Base-by-base conservation (phyloP, 2,797 vertebrate species). In the Eospalax fontanierii region DNA sequence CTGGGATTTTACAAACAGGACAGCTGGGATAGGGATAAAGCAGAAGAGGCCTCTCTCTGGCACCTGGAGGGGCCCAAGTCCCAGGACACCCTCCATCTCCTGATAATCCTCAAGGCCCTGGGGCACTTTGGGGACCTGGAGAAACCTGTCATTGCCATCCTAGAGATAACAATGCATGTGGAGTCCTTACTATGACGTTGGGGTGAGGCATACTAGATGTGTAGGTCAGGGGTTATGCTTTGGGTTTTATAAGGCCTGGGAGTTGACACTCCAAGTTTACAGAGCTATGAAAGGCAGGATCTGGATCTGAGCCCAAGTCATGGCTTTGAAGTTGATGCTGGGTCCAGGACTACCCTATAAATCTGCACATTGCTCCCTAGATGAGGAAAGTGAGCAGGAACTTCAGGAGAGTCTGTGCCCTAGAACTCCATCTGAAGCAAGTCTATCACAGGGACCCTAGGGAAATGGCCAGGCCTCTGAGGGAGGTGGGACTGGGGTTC, bases 181-280 rank as follows among this genome's bases (percentile, higher is more conserved):
- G 14, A 71, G 78, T 6, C 4, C 26, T n/a, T 4, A 0, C 65
- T 3, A 1, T 2, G 9, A 40, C 50, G 54, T 2, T 0, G 59
- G 33, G 18, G 22, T 21, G 19, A 50, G 46, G 43, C 2, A 0
- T 9, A 0, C 40, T 30, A 0, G 28, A 24, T 10, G 0, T 0
- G 3, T 38, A 1, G 9, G 71, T 12, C 57, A 21, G 80, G 24
- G 26, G 21, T 38, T 28, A 30, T 9, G 24, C 28, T 11, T n/a
- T 54, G 43, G 18, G 43, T 7, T 87, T 79, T 35, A 15, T 40
- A 59, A 70, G 54, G 8, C 26, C 50, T 65, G n/a, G 75, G 18
- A 50, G n/a, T 6, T 4, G 70, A 93, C 68, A n/a, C 6, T 26
- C 61, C 54, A 15, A 19, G 63, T 6, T 24, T 28, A 54, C 46